Evolutionary conservation across 2,888 invertebrate genomes (phyloP), one percentile per base, ranked within the genome.

Genomic region (Caenorhabditis uteleia): DNA sequence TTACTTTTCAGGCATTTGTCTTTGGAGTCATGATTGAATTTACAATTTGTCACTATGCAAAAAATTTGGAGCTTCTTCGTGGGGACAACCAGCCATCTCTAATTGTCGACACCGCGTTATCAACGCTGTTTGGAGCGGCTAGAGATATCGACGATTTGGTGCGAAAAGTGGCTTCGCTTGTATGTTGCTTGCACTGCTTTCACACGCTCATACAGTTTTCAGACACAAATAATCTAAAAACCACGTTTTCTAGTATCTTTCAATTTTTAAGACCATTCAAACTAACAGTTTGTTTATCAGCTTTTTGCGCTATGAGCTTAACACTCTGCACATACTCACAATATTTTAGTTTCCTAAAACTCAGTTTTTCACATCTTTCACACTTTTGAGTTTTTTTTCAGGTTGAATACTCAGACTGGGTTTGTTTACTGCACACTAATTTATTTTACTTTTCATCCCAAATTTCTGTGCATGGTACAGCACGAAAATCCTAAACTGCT

Each of bases 21-120:
- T 82, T 82, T 47, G 80, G 76, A 23, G 81, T 80, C n/a, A n/a
- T n/a, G n/a, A 79, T 82, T 42, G 82, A 82, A 50, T 82, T 82
- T 55, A 82, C 81, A 7, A 77, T 80, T 14, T 79, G 77, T 56
- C 79, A 82, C 57, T 80, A 71, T 45, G 79, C 78, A 27, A 73
- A 84, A 75, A 80, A 80, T 50, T 73, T 77, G 56, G 79, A 73
- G 47, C 23, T 73, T 46, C 36, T 56, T 5, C 69, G 72, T 7
- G 59, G 62, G 1, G 74, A 68, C n/a, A 56, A 46, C 8, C 74
- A 73, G 42, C 74, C 77, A 5, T 71, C 74, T 18, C 60, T 79
- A 3, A 70, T 81, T 31, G 77, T 81, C 26, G 80, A 81, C 69
- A 74, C 80, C 16, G 77, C 81, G 10, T 58, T 80, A 27, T 77